Evolutionary conservation across 2,113 vertebrate species (phyloP), one percentile per base, ranked within the genome.

Genomic region (Oncorhynchus keta): DNA sequence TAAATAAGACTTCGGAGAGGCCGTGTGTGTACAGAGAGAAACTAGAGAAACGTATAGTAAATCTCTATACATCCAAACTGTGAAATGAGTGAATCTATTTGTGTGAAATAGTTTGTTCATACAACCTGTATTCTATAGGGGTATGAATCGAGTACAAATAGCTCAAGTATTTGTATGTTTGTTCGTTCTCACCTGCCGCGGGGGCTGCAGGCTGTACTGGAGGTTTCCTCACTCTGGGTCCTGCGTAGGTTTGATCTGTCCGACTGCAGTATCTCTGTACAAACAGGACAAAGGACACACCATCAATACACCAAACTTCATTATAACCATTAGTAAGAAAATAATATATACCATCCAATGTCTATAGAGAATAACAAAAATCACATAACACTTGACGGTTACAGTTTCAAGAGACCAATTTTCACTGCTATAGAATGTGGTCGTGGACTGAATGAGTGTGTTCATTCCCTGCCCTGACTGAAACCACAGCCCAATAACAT

Each of bases 211-310:
- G 13, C 2, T 2, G 65, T 32, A 74, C 64, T 79, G 64, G 91
- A 66, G 18, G 73, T 71, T 77, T 89, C 84, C 0, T 89, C 74
- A 0, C 28, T 84, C 77, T 89, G 74, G 11, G 84, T 74, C 11
- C 89, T 83, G 67, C 88, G 90, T 72, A 92, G 86, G 79, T 83
- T 89, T 62, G 87, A 83, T 83, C 88, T 77, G 57, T 93, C 91
- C 3, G 86, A 76, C 80, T 90, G 92, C 65, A 91, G 83, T 13
- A 86, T 82, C 85, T 94, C 93, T 94, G 85, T 8, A 88, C 74
- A 76, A 49, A 86, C 61, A 85, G 32, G 5, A 49, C 70, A 7
- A 68, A 16, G 45, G n/a, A 51, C 49, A 71, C 75, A 55, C 65
- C 70, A 24, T 72, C 68, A 48, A n/a, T 9, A 57, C 26, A 74